Percentiles rank a stretch among this genome's conserved stretches.
Conservation (phyloP, 2,888 invertebrate species). For the Chloroclysta siterata region DNA sequence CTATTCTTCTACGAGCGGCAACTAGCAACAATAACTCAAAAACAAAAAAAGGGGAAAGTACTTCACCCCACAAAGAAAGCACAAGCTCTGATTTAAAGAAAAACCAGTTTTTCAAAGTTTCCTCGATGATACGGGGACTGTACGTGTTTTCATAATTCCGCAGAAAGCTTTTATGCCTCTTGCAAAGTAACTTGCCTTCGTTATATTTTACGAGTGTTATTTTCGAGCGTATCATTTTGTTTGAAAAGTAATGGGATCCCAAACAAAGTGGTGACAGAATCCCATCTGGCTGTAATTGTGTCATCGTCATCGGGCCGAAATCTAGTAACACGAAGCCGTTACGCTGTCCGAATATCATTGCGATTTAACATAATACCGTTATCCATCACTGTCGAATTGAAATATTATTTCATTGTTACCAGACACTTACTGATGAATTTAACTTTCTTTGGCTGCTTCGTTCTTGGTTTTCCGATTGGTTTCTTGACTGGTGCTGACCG, state of each 20-base stretch:
- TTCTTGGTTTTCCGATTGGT: conserved; percentile 91
- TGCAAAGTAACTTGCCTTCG: conserved; percentile 27
- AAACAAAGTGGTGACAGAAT: conserved; percentile 34
- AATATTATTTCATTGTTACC: conserved; percentile 5
- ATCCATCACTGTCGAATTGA: conserved; percentile 17
- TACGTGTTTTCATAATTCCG: conserved; percentile 26
- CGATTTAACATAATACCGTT: conserved; percentile 8
- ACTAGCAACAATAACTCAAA: conserved; percentile 47
- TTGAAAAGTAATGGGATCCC: conserved; percentile 25
- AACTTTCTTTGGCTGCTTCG: conserved; percentile 95
- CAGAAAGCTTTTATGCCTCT: conserved; percentile 26
- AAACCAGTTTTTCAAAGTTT: conserved; percentile 31
- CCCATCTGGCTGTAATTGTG: conserved; percentile 29
- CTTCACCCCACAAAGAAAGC: conserved; percentile 51
- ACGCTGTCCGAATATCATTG: conserved; percentile 9
- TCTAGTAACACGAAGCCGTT: conserved; percentile 17
- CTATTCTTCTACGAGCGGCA: conserved; percentile 25
- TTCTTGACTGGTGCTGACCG: conserved; percentile 90
- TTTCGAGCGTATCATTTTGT: conserved; percentile 32
- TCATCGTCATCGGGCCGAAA: conserved; percentile 10
- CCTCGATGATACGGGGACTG: conserved; percentile 24
- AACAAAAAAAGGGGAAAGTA: conserved; percentile 51
- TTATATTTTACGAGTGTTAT: conserved; percentile 36
- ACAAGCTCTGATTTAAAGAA: conserved; percentile 18
- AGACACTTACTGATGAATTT: conserved; percentile 95